Evolutionary conservation across 2,113 vertebrate genomes (phyloP), one percentile per base, ranked within the genome.

Genomic region (Platichthys stellatus): DNA sequence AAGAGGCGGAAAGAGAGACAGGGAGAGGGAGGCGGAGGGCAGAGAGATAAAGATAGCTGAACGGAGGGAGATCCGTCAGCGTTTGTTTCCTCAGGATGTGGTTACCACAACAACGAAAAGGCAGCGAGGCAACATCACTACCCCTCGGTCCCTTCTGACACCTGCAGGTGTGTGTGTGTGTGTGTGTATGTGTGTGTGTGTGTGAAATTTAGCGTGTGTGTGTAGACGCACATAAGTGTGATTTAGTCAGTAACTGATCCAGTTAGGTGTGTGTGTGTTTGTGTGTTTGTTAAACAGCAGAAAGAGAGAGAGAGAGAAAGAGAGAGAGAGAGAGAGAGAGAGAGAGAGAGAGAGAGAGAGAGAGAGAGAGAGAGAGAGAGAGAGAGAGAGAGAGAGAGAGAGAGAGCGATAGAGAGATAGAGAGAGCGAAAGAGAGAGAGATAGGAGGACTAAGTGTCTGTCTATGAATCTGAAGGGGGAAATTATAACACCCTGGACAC

Each of bases 71-170:
- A 93, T 92, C 90, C 90, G 84, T 91, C 91, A 92, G 83, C 82
- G 81, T 88, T 91, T 87, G 91, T 92, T 93, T 93, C 92, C 92
- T 92, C 92, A 93, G 92, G 92, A 93, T 92, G 92, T 93, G 92
- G 92, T 92, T 90, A 92, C 80, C 90, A 85, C 88, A 86, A 89
- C 89, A 75, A 90, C 84, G 58, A 85, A 81, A 78, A 88, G 78
- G 76, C 88, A 89, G 72, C 72, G 67, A 79, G 82, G 83, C 73
- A 77, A 80, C 86, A 90, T 92, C 89, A 91, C 86, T 76, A 83
- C 81, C 68, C 71, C 68, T 82, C 72, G 77, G 85, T 88, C 83
- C 69, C 66, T 31, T 84, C 61, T 90, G 82, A 92, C 92, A 93
- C 92, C 92, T 93, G 93, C 89, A 57, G 77, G 45, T 64, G 76